Conservation (phyloP, 2,113 vertebrate species). For the Paedocypris sp. region DNA sequence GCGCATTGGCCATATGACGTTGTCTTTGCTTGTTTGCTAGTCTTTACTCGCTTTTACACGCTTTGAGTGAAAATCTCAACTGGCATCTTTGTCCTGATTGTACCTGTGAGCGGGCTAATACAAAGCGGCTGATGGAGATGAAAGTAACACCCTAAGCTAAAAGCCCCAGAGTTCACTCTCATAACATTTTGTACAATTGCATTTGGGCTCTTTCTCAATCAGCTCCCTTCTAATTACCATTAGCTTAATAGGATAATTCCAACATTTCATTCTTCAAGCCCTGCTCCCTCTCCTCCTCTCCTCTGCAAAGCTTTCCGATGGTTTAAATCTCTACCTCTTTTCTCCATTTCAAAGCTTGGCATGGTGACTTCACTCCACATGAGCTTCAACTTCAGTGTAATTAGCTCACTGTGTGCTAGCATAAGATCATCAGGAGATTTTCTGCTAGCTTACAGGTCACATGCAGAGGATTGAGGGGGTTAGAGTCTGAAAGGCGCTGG, state of each 20-base stretch:
- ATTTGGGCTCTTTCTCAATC: neutral
- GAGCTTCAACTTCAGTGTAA: conserved; percentile 20
- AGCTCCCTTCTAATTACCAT: neutral
- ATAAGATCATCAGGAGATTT: conserved; percentile 20
- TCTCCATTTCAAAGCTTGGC: conserved; percentile 25
- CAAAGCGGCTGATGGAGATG: neutral
- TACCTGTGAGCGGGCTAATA: neutral
- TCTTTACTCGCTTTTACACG: no score
- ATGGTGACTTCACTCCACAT: conserved; percentile 11
- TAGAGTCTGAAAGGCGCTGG: neutral
- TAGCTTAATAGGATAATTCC: neutral
- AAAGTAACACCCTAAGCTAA: neutral
- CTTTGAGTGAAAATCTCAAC: neutral
- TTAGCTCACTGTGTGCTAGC: conserved; percentile 36
- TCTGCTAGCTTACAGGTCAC: conserved; percentile 34
- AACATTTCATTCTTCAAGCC: neutral
- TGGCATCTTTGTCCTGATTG: neutral
- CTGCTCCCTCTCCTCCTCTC: neutral
- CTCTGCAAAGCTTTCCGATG: neutral
- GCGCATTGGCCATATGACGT: neutral
- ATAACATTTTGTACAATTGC: neutral
- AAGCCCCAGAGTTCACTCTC: neutral
- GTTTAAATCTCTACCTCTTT: neutral
- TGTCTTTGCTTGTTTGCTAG: neutral
- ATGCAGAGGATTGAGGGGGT: conserved; percentile 31